Evolutionary conservation across 1,140 invertebrate species (phyloP), one percentile per base, ranked within the genome.

Genomic region (Piezodorus guildinii): DNA sequence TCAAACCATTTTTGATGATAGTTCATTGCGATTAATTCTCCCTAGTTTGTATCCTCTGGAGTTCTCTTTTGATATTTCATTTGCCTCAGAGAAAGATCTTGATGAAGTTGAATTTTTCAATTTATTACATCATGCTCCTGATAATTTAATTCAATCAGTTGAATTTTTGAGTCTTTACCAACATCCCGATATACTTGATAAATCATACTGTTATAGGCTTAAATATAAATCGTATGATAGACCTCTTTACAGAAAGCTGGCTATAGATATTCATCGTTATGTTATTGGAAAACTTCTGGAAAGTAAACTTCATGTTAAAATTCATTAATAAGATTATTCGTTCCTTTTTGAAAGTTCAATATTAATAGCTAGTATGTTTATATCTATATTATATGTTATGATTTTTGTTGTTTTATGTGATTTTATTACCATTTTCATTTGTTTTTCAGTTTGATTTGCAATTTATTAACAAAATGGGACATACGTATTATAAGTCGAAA

Each of bases 261-360:
- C 74, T 23, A 71, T 77, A 62, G 63, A 74, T 64, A 68, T 77
- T 51, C 77, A 79, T 68, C 64, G 74, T 61, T 73, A 73, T 68
- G 51, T 76, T 62, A 71, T 78, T 62, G 43, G 71, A 44, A 68
- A 72, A 69, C 66, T 73, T 52, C 66, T 78, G 61, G 70, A 74
- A 67, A 68, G 68, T 30, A 64, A 72, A 62, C 70, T 76, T 46
- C 3, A 56, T 56, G 52, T 56, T 27, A 21, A n/a, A 25, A 15
- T 56, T 27, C 52, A 25, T 23, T 56, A 23, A 56, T 6, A 6
- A 10, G 34, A 39, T 39, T 39, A 39, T 10, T 39, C 6, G 12
- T 10, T 39, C 12, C 12, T 1, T 10, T 39, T 39, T 10, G 34
- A 12, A 39, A 39, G 34, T 39, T 10, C 34, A 1, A 12, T 39